Evolutionary conservation across 1,140 invertebrate species (phyloP).

Genomic region (Rhyzopertha dominica): DNA sequence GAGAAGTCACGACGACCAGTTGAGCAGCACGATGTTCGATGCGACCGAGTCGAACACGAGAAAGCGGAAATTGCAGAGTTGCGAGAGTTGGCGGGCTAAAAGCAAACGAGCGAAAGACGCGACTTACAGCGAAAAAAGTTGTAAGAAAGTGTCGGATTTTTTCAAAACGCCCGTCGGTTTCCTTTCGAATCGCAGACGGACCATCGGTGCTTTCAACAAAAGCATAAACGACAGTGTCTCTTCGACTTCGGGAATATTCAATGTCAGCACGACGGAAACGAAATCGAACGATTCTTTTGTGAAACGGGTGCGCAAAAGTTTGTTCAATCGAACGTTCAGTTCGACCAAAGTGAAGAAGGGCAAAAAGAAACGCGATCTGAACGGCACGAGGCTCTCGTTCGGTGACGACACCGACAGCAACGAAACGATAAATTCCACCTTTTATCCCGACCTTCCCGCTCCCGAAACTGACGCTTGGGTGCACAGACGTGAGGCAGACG

Average conservation of each 20-base stretch:
- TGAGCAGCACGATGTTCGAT: constrained; percentile 22
- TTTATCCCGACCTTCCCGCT: constrained; percentile 41
- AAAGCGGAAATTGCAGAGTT: constrained; percentile 34
- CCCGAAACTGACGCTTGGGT: constrained; percentile 22
- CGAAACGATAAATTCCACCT: constrained; percentile 35
- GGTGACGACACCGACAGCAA: constrained; percentile 23
- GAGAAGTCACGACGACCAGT: constrained; percentile 26
- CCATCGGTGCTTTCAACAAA: constrained; percentile 35
- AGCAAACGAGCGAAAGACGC: constrained; percentile 37
- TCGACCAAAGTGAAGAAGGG: constrained; percentile 35
- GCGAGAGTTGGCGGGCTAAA: constrained; percentile 22
- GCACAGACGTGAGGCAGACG: constrained; percentile 25
- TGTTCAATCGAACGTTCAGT: constrained; percentile 42
- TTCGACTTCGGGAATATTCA: constrained; percentile 40
- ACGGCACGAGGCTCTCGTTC: constrained; percentile 28
- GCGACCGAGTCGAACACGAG: constrained; percentile 20
- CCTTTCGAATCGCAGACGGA: constrained; percentile 39
- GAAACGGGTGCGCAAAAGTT: constrained; percentile 30
- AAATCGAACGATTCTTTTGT: constrained; percentile 29
- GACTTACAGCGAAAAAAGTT: constrained; percentile 36
- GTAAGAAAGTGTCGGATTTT: constrained; percentile 35
- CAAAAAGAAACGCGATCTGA: constrained; percentile 25
- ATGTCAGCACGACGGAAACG: constrained; percentile 35
- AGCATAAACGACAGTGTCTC: constrained; percentile 38
- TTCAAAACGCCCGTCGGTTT: constrained; percentile 42